Evolutionary conservation across 1,140 invertebrate species (phyloP).

Genomic region (Scylla paramamosain): DNA sequence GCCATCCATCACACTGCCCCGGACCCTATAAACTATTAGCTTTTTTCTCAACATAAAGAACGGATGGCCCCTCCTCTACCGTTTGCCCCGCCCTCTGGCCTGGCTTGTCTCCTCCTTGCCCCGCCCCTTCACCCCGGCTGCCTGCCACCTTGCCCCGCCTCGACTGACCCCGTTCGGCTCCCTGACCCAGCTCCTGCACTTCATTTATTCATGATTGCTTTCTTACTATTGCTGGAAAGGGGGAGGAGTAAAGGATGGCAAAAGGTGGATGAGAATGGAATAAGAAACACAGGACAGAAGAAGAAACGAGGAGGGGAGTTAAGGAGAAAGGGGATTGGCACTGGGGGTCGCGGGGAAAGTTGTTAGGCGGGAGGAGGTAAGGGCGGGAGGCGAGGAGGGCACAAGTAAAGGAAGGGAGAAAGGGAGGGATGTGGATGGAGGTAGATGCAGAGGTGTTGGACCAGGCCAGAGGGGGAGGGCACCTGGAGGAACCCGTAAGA

Average conservation of each 20-base stretch:
- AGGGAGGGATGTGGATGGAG: background rate
- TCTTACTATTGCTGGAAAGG: background rate
- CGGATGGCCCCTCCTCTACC: background rate
- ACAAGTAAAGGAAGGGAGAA: background rate
- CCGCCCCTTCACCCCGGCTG: constrained; percentile 6
- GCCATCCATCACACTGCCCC: background rate
- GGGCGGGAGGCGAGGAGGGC: background rate
- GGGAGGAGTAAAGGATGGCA: background rate
- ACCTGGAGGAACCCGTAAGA: background rate
- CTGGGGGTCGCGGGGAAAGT: background rate
- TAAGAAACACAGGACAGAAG: background rate
- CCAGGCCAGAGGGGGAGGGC: background rate
- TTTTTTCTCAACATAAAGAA: background rate
- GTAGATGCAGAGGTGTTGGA: background rate
- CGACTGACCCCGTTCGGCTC: background rate
- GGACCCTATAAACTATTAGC: background rate
- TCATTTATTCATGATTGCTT: background rate
- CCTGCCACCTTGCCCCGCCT: background rate
- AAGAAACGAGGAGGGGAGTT: background rate
- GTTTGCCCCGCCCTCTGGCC: background rate
- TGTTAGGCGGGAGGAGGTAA: background rate
- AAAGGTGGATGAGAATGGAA: background rate
- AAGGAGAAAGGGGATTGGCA: background rate
- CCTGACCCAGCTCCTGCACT: background rate
- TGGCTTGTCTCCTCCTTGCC: background rate